Percentiles rank a stretch among this genome's conserved stretches.
Evolutionary conservation across 1,140 invertebrate genomes (phyloP).

Genomic region (Danaus plexippus): DNA sequence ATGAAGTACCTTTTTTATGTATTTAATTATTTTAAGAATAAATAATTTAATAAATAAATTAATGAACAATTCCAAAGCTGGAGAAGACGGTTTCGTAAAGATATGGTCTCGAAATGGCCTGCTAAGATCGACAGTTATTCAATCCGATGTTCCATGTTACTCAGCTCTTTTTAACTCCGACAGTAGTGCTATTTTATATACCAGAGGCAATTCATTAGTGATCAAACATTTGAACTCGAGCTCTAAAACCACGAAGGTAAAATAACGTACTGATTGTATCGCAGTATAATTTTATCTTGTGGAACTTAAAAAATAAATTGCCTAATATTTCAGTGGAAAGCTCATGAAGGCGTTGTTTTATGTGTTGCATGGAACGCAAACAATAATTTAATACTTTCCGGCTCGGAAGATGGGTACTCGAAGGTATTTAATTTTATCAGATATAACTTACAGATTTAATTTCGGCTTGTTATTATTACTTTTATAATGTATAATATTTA

Average conservation of each 20-base stretch:
- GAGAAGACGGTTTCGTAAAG: conserved; percentile 97
- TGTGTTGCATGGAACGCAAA: conserved; percentile 91
- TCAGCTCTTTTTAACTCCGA: conserved; percentile 91
- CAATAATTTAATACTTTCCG: conserved; percentile 91
- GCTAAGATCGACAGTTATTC: conserved; percentile 90
- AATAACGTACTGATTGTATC: not conserved
- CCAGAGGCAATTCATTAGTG: conserved; percentile 85
- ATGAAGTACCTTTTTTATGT: not conserved
- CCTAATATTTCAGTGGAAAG: conserved; percentile 86
- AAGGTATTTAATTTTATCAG: conserved; percentile 73
- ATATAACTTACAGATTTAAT: not conserved
- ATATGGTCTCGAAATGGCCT: conserved; percentile 98
- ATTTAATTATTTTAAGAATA: not conserved
- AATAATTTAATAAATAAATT: not conserved
- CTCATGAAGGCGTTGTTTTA: conserved; percentile 93
- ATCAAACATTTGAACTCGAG: conserved; percentile 94
- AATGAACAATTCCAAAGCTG: conserved; percentile 74
- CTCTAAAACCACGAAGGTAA: conserved; percentile 86
- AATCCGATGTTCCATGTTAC: conserved; percentile 85
- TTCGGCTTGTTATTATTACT: not conserved
- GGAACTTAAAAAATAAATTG: not conserved
- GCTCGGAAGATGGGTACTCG: conserved; percentile 95
- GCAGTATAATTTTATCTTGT: conserved; percentile 3
- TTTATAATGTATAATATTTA: conserved; percentile 19
- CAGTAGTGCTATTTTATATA: conserved; percentile 87